Evolutionary conservation across 2,797 vertebrate species (phyloP).

Genomic region (Cyprinella venusta): DNA sequence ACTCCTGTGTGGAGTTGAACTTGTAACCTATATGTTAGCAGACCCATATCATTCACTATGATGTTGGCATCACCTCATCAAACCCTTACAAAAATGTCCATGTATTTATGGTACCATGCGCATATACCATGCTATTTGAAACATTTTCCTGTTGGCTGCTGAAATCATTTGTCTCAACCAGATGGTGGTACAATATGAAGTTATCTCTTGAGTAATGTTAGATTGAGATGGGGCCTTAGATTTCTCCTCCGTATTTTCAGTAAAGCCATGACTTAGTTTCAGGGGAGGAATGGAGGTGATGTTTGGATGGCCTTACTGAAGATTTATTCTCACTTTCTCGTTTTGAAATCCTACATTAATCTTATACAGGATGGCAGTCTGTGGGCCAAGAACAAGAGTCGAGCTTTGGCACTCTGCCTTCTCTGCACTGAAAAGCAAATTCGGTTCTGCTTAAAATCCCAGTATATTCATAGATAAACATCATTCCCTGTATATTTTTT

Average conservation of each 20-base stretch:
- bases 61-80: neutral
- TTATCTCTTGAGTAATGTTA: slow-evolving; percentile 47
- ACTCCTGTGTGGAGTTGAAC: neutral
- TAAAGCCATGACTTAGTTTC: slow-evolving; percentile 12
- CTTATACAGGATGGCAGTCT: slow-evolving; percentile 17
- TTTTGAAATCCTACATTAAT: slow-evolving; percentile 47
- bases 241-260: slow-evolving; percentile 6
- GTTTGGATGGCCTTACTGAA: slow-evolving; percentile 23
- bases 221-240: slow-evolving; percentile 4
- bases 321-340: slow-evolving; percentile 43
- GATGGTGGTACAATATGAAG: slow-evolving; percentile 31
- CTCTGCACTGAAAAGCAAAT: neutral
- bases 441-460: neutral
- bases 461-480: slow-evolving; percentile 25
- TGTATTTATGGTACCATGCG: neutral
- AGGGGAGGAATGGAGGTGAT: slow-evolving; percentile 4
- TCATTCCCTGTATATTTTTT: neutral
- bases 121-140: neutral
- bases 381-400: neutral
- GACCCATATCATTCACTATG: neutral
- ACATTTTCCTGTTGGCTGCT: neutral
- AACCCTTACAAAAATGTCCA: neutral
- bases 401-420: neutral
- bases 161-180: slow-evolving; percentile 39
- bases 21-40: slow-evolving; percentile 1